Evolutionary conservation across 2,113 vertebrate species (phyloP), one percentile per base, ranked within the genome.

Genomic region (Pluvianellus socialis): DNA sequence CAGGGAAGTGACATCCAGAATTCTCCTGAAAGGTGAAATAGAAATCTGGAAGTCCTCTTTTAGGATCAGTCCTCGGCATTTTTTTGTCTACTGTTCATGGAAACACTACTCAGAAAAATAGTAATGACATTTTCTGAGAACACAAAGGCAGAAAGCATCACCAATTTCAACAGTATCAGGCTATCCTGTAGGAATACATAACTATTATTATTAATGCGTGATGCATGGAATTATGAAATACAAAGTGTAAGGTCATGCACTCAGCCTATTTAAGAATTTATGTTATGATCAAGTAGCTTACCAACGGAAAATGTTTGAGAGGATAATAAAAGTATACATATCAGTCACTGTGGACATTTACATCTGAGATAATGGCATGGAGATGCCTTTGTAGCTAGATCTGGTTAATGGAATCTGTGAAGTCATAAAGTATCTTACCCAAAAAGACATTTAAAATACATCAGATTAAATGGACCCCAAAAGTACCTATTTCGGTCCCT

Each of bases 231-330:
- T 79, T 91, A 92, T 65, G 74, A 87, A 95, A 95, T 67, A 74
- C 23, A 52, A 89, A 92, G 61, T 75, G 58, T 92, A 95, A 95
- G 89, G 84, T 89, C 80, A 26, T 84, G 68, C 65, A 84, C 84
- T 96, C 68, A 84, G 80, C 65, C 33, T 94, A 6, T 74, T 96
- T 90, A 96, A 96, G 86, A 81, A 96, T 97, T 96, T 89, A 94
- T 95, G 44, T 65, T 91, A 89, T 68, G 67, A 42, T 47, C 53
- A 47, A 89, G 77, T 75, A 87, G 49, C 70, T 92, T 94, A 91
- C 81, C 35, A 77, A 68, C 44, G 87, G 38, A 80, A 92, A 91
- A 81, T 52, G 24, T 66, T 94, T 92, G 86, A 92, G 76, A 92
- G 24, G 40, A 61, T 83, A 47, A 74, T 79, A 56, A 30, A 86